Percentiles rank a stretch among this genome's conserved stretches.
Evolutionary conservation across 1,140 invertebrate genomes (phyloP).

Genomic region (Eueides isabella): DNA sequence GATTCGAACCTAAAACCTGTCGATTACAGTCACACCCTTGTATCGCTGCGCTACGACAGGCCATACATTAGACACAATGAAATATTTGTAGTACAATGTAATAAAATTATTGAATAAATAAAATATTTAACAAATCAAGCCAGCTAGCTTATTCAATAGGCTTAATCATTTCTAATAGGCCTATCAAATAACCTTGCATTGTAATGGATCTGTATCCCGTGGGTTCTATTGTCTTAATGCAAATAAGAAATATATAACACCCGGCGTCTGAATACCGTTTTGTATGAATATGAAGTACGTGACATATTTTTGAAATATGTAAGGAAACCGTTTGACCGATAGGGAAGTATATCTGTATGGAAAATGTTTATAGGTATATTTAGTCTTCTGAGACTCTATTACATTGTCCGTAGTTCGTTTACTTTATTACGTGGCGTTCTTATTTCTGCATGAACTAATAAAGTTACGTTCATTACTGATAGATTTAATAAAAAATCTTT

Average conservation of each 20-base stretch:
- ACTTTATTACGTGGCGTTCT: not conserved
- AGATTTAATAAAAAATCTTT: too few species aligned
- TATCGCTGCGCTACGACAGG: too few species aligned
- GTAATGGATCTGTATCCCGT: not conserved
- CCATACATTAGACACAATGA: too few species aligned
- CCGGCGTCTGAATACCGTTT: slow-evolving; percentile 5
- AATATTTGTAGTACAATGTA: too few species aligned
- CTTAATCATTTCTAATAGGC: not conserved
- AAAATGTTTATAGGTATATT: too few species aligned
- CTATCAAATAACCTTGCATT: slow-evolving; percentile 8
- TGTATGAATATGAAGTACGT: not conserved
- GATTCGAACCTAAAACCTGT: too few species aligned
- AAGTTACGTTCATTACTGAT: too few species aligned
- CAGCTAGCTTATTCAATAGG: not conserved
- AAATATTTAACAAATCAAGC: not conserved
- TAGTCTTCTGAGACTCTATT: not conserved
- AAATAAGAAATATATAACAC: slow-evolving; percentile 13
- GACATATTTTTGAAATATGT: not conserved
- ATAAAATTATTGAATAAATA: too few species aligned
- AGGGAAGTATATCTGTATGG: not conserved
- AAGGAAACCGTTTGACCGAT: not conserved
- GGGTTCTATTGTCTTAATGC: not conserved
- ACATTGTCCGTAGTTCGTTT: not conserved
- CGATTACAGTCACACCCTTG: too few species aligned
- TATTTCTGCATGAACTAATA: not conserved